phyloP scores from a whole-genome alignment of 1,140 invertebrate species.

The Cyrtorhinus lividipennis region DNA sequence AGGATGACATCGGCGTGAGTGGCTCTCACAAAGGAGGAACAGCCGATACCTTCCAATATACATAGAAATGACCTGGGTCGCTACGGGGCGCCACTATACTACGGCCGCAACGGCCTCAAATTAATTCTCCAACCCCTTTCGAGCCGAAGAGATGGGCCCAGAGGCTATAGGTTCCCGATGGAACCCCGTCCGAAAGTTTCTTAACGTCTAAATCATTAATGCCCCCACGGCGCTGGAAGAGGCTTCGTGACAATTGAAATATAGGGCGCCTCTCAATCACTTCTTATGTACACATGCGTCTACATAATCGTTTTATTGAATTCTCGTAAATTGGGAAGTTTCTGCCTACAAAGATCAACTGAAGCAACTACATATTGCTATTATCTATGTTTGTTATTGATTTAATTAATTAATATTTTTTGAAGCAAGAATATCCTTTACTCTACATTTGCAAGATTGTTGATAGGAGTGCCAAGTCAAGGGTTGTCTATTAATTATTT shows the following conservation, averaged over 20 bases:
- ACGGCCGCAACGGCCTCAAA: constrained; percentile 3
- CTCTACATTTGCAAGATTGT: too few species aligned
- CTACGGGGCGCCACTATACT: constrained; percentile 6
- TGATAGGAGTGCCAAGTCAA: too few species aligned
- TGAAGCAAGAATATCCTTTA: too few species aligned
- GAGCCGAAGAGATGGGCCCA: too few species aligned
- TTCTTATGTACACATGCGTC: not conserved
- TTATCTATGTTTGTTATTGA: too few species aligned
- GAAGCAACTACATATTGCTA: too few species aligned
- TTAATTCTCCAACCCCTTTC: constrained; percentile 10
- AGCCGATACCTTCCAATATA: constrained; percentile 14
- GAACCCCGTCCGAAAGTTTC: not conserved
- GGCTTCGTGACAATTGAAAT: constrained; percentile 9
- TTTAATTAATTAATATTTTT: too few species aligned
- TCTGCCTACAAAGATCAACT: too few species aligned
- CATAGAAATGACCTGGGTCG: constrained; percentile 14
- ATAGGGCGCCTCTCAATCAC: constrained; percentile 5
- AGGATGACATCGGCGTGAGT: constrained; percentile 6
- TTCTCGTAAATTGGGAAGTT: too few species aligned
- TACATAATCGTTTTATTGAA: too few species aligned
- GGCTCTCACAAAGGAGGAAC: not conserved
- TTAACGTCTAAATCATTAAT: constrained; percentile 19
- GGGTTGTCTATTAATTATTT: too few species aligned
- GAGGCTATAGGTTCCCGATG: not conserved
- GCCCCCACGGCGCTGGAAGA: not conserved